A percentile compares a stretch with the other conserved stretches of the same genome.
Evolutionary conservation across 92 coral and sea anemone genomes (phyloP).

Genomic region (Muricea muricata): DNA sequence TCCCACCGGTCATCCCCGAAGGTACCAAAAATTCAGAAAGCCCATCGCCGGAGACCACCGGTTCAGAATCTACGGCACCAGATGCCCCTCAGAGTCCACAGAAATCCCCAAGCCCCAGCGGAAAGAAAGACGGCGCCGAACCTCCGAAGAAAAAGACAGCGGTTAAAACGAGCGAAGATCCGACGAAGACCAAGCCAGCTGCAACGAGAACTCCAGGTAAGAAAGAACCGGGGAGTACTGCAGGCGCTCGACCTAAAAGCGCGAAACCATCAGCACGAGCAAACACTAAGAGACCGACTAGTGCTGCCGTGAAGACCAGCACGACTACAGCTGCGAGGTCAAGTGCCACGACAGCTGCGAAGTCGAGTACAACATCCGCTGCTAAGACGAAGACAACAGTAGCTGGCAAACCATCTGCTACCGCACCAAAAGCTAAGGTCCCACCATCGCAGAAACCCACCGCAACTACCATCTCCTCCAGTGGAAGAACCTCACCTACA

Average conservation of each 20-base stretch:
- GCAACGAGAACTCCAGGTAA: neutral
- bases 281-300: neutral
- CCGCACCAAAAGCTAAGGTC: neutral
- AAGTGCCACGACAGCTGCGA: neutral
- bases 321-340: neutral
- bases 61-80: neutral
- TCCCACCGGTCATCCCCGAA: neutral
- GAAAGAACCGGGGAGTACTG: slow-evolving; percentile 7
- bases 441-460: neutral
- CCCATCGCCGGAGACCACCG: neutral
- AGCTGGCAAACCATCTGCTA: neutral
- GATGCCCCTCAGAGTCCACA: slow-evolving; percentile 16
- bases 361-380: neutral
- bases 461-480: neutral
- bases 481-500: neutral
- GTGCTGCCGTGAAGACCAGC: neutral
- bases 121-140: slow-evolving; percentile 8
- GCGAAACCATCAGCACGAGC: slow-evolving; percentile 28
- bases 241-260: slow-evolving; percentile 1
- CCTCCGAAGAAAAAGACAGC: slow-evolving; percentile 34
- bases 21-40: slow-evolving; percentile 7
- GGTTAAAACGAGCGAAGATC: slow-evolving; percentile 10
- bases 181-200: slow-evolving; percentile 11
- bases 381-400: neutral
- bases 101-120: neutral